Percentiles rank a stretch among this genome's conserved stretches.
Evolutionary conservation across 2,888 invertebrate species (phyloP).

Genomic region (Ptychoptera contaminata): DNA sequence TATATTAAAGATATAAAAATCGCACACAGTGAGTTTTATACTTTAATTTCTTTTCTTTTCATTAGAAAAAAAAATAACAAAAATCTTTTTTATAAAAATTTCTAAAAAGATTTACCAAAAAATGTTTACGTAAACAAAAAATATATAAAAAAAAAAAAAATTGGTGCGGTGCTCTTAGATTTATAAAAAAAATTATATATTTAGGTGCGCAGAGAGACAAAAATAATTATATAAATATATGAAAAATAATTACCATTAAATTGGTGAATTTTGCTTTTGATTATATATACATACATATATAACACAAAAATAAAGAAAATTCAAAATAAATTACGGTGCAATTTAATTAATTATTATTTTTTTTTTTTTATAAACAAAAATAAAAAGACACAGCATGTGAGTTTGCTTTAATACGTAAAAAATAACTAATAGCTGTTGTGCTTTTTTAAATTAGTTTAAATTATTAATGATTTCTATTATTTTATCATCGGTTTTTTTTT

Average conservation of each 20-base stretch:
- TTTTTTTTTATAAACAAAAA: background rate
- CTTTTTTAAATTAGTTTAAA: too few relatives aligned
- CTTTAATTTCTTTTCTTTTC: too few relatives aligned
- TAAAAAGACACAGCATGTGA: background rate
- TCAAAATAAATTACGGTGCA: slow-evolving; percentile 10
- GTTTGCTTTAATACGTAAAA: too few relatives aligned
- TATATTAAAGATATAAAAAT: too few relatives aligned
- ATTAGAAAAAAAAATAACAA: background rate
- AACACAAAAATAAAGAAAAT: slow-evolving; percentile 3
- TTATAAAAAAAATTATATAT: background rate
- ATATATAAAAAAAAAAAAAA: slow-evolving; percentile 1
- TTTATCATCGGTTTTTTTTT: too few relatives aligned
- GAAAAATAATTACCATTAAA: background rate
- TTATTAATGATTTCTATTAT: too few relatives aligned
- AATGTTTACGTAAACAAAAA: too few relatives aligned
- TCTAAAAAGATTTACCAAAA: slow-evolving; percentile 4
- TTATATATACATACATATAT: too few relatives aligned
- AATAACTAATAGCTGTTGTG: too few relatives aligned
- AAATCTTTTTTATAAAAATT: slow-evolving; percentile 1
- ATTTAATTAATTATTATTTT: slow-evolving; percentile 3
- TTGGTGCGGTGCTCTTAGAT: slow-evolving; percentile 8
- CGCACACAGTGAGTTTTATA: too few relatives aligned
- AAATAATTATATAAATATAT: slow-evolving; percentile 1
- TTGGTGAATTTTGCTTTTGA: background rate
- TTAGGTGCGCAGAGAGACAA: slow-evolving; percentile 5